Base-by-base conservation (phyloP, 2,113 vertebrate genomes). In the Oenanthe oenanthe region DNA sequence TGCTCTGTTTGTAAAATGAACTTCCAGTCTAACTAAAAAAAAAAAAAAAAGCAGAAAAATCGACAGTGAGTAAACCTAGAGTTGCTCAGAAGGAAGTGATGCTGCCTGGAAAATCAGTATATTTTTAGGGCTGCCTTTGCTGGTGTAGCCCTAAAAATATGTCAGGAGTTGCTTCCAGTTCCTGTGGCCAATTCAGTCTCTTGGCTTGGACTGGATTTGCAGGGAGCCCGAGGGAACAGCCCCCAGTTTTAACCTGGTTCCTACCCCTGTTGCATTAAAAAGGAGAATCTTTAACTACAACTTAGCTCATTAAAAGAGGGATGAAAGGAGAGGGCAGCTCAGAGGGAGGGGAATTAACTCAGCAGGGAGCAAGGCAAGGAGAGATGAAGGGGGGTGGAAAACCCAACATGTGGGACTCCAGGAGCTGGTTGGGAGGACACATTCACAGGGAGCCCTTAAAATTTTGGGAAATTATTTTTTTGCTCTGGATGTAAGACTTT, bases 291-390 rank as follows among this genome's bases (percentile, higher is more conserved):
- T 85, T 95, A 95, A 66, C 38, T 25, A 24, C 3, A 2, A 16
- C 2, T 13, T 7, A 34, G 86, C 86, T 95, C 83, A 71, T 91
- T 94, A 94, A 80, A 67, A 32, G 63, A 17, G 51, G 83, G 79
- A 80, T 95, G 91, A 96, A 95, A 96, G 89, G 63, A 88, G 66
- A 48, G 67, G 79, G 67, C 67, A 77, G 86, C 89, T 86, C 50
- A 2, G 62, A 88, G 38, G 0, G 31, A 68, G 32, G 63, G 67
- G 67, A 80, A 84, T 86, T 76, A 88, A 88, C 89, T 60, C 91
- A 77, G 63, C 72, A 38, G 79, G 93, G 75, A 92, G 42, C 72
- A 48, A 73, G 66, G 48, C 1, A 15, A 58, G 48, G 66, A 62
- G 28, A 67, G 66, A 54, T 62, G 78, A 14, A 85, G 78, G 9